Percentiles rank a stretch among this genome's conserved stretches.
phyloP scores from a whole-genome alignment of 2,888 invertebrate species.

The Drosophila incognita region DNA sequence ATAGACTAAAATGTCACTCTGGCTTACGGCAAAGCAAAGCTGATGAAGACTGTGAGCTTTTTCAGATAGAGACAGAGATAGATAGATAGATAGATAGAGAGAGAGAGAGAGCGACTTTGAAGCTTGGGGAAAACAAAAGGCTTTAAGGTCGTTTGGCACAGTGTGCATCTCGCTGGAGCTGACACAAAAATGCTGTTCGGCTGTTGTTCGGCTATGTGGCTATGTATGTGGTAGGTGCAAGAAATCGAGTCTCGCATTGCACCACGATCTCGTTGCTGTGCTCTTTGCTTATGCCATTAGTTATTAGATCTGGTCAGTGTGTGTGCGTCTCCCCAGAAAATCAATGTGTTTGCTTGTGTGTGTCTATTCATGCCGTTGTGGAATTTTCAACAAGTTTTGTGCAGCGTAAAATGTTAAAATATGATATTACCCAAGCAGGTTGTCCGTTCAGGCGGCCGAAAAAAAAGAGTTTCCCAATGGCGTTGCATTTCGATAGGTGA shows the following conservation, averaged over 20 bases:
- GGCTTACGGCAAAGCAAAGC: constrained; percentile 4
- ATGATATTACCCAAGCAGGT: constrained; percentile 78
- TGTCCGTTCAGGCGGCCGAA: constrained; percentile 47
- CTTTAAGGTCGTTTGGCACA: constrained; percentile 48
- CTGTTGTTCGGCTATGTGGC: constrained; percentile 23
- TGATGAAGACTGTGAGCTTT: constrained; percentile 13
- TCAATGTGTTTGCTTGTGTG: constrained; percentile 25
- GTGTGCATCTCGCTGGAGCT: constrained; percentile 11
- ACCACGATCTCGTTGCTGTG: constrained; percentile 43
- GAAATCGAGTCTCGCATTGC: constrained; percentile 73
- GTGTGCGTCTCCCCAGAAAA: constrained; percentile 14
- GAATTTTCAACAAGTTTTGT: constrained; percentile 72
- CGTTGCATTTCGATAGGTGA: constrained; percentile 57
- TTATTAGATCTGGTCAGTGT: constrained; percentile 61
- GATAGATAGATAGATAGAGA: background rate
- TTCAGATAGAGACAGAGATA: background rate
- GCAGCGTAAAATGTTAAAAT: constrained; percentile 67
- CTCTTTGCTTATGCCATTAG: constrained; percentile 61
- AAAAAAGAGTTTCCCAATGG: constrained; percentile 55
- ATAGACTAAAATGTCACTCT: constrained; percentile 25
- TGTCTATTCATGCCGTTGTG: constrained; percentile 34
- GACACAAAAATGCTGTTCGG: constrained; percentile 44
- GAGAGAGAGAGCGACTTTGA: constrained; percentile 6
- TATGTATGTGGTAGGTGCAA: constrained; percentile 59
- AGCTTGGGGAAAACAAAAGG: constrained; percentile 24